A percentile compares a stretch with the other conserved stretches of the same genome.
Conservation (phyloP, 2,888 invertebrate species). For the Microctonus aethiopoides region DNA sequence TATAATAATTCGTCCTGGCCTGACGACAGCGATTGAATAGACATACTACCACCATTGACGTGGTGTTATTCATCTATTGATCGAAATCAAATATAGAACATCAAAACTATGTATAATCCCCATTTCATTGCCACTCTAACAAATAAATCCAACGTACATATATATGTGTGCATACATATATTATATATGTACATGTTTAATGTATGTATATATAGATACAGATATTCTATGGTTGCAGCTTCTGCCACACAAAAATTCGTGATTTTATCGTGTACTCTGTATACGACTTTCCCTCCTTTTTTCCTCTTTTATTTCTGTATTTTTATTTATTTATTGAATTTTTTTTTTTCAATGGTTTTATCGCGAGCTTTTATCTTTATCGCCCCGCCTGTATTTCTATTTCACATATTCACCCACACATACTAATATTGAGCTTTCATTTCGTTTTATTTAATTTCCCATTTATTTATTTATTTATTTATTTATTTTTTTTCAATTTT, state of each 20-base stretch:
- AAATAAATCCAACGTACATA: conserved; percentile 20
- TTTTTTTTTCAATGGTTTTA: neutral
- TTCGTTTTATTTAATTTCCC: neutral
- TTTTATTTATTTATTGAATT: neutral
- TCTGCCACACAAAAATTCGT: neutral
- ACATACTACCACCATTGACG: conserved; percentile 40
- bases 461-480: neutral
- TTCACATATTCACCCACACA: neutral
- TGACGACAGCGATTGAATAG: conserved; percentile 44
- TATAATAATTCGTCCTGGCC: conserved; percentile 39
- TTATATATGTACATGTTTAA: no score
- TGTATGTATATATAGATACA: no score
- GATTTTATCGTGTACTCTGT: neutral
- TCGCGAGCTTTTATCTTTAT: neutral
- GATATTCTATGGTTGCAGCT: neutral
- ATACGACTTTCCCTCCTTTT: neutral
- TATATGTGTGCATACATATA: neutral
- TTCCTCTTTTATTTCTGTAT: neutral
- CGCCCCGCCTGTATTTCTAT: neutral
- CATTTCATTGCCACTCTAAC: conserved; percentile 22
- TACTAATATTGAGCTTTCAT: neutral
- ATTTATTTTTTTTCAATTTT: no score
- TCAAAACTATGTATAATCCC: conserved; percentile 24
- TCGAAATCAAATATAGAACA: conserved; percentile 38
- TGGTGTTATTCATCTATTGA: conserved; percentile 45